Evolutionary conservation across 1,140 invertebrate species (phyloP).

Genomic region (Solen grandis): DNA sequence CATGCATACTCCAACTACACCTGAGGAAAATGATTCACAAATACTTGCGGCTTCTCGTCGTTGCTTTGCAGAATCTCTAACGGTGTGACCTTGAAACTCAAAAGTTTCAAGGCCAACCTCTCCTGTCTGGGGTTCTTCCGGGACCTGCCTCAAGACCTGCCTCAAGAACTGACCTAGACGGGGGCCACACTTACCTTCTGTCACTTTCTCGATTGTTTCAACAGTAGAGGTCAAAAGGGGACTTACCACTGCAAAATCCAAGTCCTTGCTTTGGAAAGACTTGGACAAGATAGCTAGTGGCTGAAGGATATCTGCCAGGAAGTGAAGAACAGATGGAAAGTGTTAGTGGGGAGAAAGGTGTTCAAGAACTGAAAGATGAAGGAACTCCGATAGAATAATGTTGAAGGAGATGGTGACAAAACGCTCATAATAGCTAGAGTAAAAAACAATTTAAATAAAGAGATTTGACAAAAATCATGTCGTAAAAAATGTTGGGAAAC

Average conservation of each 20-base stretch:
- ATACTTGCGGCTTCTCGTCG: conserved; percentile 16
- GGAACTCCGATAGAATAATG: too few relatives aligned
- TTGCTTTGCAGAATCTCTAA: conserved; percentile 18
- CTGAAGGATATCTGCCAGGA: conserved; percentile 16
- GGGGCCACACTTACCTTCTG: background rate
- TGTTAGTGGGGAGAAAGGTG: too few relatives aligned
- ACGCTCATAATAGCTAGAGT: too few relatives aligned
- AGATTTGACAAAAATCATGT: too few relatives aligned
- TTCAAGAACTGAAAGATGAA: too few relatives aligned
- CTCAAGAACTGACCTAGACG: background rate
- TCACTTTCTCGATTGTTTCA: background rate
- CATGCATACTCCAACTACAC: conserved; percentile 23
- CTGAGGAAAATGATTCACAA: conserved; percentile 9
- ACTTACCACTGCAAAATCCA: conserved; percentile 32
- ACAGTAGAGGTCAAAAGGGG: background rate
- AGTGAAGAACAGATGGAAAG: conserved; percentile 35
- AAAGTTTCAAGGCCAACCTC: conserved; percentile 34
- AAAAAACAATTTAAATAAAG: too few relatives aligned
- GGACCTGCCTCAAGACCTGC: too few relatives aligned
- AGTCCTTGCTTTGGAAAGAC: conserved; percentile 13
- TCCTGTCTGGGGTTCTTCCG: conserved; percentile 28
- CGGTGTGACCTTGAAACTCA: conserved; percentile 29
- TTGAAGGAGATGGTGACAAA: too few relatives aligned
- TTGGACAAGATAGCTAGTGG: conserved; percentile 25
- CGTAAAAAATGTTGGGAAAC: too few relatives aligned